A percentile compares a stretch with the other conserved stretches of the same genome.
Conservation (phyloP, 2,113 vertebrate species). For the Macrotis lagotis region DNA sequence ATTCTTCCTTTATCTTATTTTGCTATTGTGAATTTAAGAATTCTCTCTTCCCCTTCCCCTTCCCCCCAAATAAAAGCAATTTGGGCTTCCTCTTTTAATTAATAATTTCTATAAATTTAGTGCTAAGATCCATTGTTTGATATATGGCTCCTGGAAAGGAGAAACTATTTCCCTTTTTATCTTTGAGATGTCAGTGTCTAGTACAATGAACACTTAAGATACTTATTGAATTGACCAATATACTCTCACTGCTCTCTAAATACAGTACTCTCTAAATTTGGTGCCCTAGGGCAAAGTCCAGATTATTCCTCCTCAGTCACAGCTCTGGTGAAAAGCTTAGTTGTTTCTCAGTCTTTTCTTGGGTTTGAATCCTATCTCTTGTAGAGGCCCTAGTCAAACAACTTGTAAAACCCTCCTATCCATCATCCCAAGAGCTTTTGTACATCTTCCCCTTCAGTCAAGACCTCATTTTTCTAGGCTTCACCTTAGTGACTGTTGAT, state of each 20-base stretch:
- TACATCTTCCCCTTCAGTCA: slow-evolving; percentile 39
- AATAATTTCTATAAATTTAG: background rate
- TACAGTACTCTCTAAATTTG: background rate
- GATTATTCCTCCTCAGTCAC: background rate
- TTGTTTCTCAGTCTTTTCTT: slow-evolving; percentile 11
- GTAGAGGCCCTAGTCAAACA: slow-evolving; percentile 38
- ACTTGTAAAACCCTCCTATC: background rate
- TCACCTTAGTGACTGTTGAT: slow-evolving; percentile 61
- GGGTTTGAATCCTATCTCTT: background rate
- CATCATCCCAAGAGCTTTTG: background rate
- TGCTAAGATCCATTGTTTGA: background rate
- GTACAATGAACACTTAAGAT: background rate
- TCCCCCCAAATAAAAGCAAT: background rate
- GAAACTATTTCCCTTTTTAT: background rate
- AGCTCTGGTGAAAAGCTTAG: slow-evolving; percentile 22
- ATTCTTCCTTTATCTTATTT: background rate
- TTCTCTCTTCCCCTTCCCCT: background rate
- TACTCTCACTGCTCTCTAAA: background rate
- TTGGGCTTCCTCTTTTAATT: background rate
- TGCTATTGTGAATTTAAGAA: background rate
- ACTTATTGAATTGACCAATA: background rate
- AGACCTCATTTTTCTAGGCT: slow-evolving; percentile 40
- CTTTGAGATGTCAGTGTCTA: background rate
- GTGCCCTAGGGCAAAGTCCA: background rate
- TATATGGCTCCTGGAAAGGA: background rate